Evolutionary conservation across 2,113 vertebrate genomes (phyloP).

Genomic region (Amblyopsis rosae): DNA sequence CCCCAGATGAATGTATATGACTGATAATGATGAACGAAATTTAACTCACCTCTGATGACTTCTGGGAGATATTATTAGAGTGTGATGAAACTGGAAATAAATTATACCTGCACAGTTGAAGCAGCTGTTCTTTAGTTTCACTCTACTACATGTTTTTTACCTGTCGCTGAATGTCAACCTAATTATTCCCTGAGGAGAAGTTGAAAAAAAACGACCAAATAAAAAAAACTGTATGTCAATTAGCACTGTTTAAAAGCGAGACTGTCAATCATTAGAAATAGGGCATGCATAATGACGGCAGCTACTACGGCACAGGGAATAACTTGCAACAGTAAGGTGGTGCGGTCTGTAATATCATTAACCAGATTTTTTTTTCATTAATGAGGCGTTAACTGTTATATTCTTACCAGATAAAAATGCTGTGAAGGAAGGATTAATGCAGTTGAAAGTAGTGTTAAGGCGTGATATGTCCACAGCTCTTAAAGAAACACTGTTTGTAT

Average conservation of each 20-base stretch:
- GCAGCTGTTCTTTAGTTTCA: conserved; percentile 44
- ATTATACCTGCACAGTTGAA: neutral
- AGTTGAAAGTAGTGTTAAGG: neutral
- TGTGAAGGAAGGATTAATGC: neutral
- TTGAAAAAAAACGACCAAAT: conserved; percentile 16
- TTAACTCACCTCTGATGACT: no score
- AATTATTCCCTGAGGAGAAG: conserved; percentile 56
- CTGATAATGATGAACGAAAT: no score
- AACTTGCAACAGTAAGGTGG: conserved; percentile 17
- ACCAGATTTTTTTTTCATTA: neutral
- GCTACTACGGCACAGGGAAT: conserved; percentile 16
- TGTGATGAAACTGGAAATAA: no score
- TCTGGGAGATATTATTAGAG: no score
- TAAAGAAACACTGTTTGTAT: conserved; percentile 53
- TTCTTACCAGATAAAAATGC: neutral
- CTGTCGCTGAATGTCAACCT: conserved; percentile 45
- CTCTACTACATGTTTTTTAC: conserved; percentile 38
- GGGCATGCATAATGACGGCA: conserved; percentile 10
- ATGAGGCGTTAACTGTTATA: conserved; percentile 21
- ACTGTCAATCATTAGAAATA: conserved; percentile 38
- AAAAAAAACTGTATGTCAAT: conserved; percentile 44
- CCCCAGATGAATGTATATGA: no score
- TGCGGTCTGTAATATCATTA: neutral
- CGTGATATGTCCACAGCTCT: conserved; percentile 36
- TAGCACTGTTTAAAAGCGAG: conserved; percentile 48